Percentiles rank a stretch among this genome's conserved stretches.
Evolutionary conservation across 2,797 vertebrate genomes (phyloP).

Genomic region (Dendrocincla tyrannina): DNA sequence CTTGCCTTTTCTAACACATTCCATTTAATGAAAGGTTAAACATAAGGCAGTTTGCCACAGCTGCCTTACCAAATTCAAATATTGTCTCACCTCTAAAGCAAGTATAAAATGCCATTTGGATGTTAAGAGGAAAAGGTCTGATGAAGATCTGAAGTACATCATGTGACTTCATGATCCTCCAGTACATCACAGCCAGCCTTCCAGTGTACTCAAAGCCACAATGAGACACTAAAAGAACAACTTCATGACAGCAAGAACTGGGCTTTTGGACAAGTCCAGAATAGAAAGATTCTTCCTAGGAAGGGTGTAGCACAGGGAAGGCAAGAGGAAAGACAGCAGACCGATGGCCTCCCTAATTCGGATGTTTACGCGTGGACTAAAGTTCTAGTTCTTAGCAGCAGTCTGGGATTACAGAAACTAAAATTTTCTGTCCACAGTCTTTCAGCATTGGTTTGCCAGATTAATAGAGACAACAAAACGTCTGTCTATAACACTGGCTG

Average conservation of each 20-base stretch:
- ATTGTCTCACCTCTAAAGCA: background rate
- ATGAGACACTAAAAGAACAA: background rate
- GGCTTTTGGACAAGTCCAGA: background rate
- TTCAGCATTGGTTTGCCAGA: background rate
- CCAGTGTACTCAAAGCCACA: background rate
- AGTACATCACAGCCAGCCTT: background rate
- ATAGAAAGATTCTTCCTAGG: background rate
- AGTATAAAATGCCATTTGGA: background rate
- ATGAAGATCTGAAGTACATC: background rate
- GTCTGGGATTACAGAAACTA: background rate
- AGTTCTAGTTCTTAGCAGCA: background rate
- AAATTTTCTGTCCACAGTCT: background rate
- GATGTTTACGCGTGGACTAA: accelerated
- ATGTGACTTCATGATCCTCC: background rate
- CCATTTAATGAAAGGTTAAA: background rate
- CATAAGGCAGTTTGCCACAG: background rate
- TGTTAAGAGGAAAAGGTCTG: background rate
- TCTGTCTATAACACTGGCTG: background rate
- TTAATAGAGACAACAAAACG: background rate
- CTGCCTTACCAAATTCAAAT: background rate
- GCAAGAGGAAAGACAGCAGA: background rate
- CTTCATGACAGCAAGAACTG: background rate
- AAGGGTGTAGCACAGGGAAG: background rate
- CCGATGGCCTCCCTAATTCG: background rate
- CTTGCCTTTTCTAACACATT: background rate